phyloP scores from a whole-genome alignment of 53 echinoderm and acorn worm genomes.

The Echinarachnius parma region DNA sequence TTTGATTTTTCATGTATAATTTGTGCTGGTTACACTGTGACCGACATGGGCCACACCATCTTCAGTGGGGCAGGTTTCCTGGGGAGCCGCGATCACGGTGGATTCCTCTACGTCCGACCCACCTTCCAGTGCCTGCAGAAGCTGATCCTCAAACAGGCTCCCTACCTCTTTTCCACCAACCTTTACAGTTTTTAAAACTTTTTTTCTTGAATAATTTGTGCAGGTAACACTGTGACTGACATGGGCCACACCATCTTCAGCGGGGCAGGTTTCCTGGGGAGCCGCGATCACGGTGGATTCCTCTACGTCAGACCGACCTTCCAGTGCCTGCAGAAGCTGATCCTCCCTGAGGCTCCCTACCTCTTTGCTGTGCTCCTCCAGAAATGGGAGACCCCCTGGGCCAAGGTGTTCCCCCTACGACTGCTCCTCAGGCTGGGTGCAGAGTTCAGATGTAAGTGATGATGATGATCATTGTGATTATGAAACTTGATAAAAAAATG shows the following conservation, averaged over 20 bases:
- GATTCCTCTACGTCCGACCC: constrained; percentile 89
- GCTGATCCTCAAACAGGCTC: constrained; percentile 69
- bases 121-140: constrained; percentile 92
- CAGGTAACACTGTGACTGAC: constrained; percentile 82
- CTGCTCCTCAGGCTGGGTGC: constrained; percentile 91
- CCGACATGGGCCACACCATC: constrained; percentile 69
- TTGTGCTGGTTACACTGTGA: constrained; percentile 58
- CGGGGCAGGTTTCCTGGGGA: constrained; percentile 77
- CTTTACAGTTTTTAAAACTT: too few species aligned
- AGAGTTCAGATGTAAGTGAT: constrained; percentile 93
- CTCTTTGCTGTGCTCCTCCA: constrained; percentile 89
- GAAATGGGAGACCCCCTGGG: constrained; percentile 99
- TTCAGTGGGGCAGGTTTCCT: constrained; percentile 67
- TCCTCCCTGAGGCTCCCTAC: constrained; percentile 88
- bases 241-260: constrained; percentile 86
- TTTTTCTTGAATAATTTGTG: too few species aligned
- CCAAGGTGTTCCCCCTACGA: constrained; percentile 92
- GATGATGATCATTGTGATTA: background rate
- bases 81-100: constrained; percentile 75
- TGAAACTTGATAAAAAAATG: too few species aligned
- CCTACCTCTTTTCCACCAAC: constrained; percentile 67
- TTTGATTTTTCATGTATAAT: background rate
- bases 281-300: constrained; percentile 93
- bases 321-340: constrained; percentile 87
- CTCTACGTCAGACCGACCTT: constrained; percentile 89